Percentiles rank a stretch among this genome's conserved stretches.
phyloP scores from a whole-genome alignment of 2,888 invertebrate genomes.

The Diarsia mendica region DNA sequence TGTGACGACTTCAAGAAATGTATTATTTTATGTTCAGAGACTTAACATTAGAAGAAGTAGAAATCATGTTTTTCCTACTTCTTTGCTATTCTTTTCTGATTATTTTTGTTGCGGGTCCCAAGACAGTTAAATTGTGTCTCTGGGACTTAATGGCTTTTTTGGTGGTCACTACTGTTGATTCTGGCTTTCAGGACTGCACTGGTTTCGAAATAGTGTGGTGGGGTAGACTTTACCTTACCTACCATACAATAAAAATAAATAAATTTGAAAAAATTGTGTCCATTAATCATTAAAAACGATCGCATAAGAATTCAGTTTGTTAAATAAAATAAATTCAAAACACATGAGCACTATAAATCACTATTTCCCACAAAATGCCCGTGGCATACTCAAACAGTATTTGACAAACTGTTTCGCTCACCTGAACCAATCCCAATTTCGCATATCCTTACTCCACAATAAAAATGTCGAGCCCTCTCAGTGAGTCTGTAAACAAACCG shows the following conservation, averaged over 20 bases:
- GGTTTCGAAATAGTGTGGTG: too few relatives aligned
- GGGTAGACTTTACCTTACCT: background rate
- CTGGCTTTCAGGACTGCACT: too few relatives aligned
- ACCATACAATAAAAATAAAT: background rate
- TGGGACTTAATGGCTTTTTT: too few relatives aligned
- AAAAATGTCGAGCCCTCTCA: conserved; percentile 51
- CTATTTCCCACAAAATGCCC: background rate
- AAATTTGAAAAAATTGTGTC: too few relatives aligned
- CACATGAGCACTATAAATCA: conserved; percentile 35
- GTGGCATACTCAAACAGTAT: conserved; percentile 17
- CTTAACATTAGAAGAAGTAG: background rate
- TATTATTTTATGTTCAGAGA: background rate
- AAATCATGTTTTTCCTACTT: too few relatives aligned
- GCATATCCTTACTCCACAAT: conserved; percentile 41
- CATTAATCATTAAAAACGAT: background rate
- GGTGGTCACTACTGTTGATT: too few relatives aligned
- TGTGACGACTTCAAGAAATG: conserved; percentile 9
- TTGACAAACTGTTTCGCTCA: conserved; percentile 47
- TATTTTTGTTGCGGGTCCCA: too few relatives aligned
- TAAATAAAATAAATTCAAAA: conserved; percentile 28
- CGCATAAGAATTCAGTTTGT: background rate
- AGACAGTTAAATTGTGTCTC: too few relatives aligned
- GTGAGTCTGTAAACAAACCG: conserved; percentile 58
- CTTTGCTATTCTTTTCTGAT: too few relatives aligned
- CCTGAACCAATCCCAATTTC: conserved; percentile 49